These are phyloP conservation scores for Telmatochromis brachygnathus DNA, from an alignment of 2,113 vertebrate genomes.

Conservation along the genomic window DNA sequence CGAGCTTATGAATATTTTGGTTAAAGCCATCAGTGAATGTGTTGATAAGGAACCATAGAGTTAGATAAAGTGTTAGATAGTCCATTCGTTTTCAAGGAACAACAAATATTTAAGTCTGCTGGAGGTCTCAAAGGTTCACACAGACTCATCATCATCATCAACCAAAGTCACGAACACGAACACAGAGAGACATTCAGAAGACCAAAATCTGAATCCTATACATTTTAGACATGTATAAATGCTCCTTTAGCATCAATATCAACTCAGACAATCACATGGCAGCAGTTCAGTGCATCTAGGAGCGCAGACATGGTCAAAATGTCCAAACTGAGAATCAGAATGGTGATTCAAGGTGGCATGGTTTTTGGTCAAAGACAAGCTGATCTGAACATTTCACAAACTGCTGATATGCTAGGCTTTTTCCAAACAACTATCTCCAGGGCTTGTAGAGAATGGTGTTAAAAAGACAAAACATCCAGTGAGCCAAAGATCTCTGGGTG, in stretches of 20 bases:
- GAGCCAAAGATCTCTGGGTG: background rate
- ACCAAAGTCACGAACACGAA: rapidly evolving
- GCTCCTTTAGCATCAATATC: background rate
- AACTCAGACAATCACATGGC: background rate
- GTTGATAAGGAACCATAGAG: background rate
- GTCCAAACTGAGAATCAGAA: background rate
- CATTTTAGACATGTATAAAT: background rate
- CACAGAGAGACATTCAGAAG: background rate
- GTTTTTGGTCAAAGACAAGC: background rate
- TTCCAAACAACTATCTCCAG: background rate
- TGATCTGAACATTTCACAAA: background rate
- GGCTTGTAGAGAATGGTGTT: background rate
- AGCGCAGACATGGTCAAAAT: rapidly evolving
- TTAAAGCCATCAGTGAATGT: background rate
- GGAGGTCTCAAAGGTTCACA: background rate
- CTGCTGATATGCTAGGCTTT: background rate
- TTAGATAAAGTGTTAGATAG: background rate
- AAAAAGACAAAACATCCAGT: rapidly evolving
- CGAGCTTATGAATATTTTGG: background rate
- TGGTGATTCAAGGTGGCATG: background rate
- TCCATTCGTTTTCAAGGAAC: background rate
- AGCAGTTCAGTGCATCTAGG: background rate
- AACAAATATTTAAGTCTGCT: rapidly evolving
- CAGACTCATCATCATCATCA: background rate
- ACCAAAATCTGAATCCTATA: background rate